Evolutionary conservation across 2,113 vertebrate genomes (phyloP).

Genomic region (Pseudonaja textilis): DNA sequence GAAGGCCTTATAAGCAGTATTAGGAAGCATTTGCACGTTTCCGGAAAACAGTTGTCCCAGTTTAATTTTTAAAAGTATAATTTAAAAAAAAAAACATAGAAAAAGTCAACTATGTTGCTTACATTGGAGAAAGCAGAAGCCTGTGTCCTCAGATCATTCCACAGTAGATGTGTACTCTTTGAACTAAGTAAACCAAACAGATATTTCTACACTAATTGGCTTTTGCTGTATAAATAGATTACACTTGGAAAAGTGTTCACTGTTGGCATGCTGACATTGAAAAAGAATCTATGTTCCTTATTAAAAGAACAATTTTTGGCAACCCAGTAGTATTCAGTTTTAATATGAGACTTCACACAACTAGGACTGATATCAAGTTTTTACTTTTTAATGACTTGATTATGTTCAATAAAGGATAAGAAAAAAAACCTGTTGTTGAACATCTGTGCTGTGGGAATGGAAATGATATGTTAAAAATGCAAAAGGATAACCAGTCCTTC

Average conservation of each 20-base stretch:
- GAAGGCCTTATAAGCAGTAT: neutral
- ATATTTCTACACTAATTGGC: constrained; percentile 18
- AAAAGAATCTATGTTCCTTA: constrained; percentile 8
- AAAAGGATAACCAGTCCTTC: neutral
- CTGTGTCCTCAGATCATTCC: neutral
- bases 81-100: neutral
- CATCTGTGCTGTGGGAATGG: neutral
- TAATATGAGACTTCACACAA: constrained; percentile 10
- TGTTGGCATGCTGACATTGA: neutral
- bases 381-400: neutral
- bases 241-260: neutral
- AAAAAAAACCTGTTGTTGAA: neutral
- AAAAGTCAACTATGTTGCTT: neutral
- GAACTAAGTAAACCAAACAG: constrained; percentile 21
- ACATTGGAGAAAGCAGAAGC: neutral
- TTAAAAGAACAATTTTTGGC: constrained; percentile 6
- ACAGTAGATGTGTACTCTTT: neutral
- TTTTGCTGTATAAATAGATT: constrained; percentile 12
- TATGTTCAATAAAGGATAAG: neutral
- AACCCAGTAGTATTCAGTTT: constrained; percentile 11
- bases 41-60: neutral
- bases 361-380: neutral
- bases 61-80: neutral
- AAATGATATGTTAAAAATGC: neutral
- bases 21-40: neutral